Evolutionary conservation across 2,888 invertebrate species (phyloP).

Genomic region (Mamestra brassicae): DNA sequence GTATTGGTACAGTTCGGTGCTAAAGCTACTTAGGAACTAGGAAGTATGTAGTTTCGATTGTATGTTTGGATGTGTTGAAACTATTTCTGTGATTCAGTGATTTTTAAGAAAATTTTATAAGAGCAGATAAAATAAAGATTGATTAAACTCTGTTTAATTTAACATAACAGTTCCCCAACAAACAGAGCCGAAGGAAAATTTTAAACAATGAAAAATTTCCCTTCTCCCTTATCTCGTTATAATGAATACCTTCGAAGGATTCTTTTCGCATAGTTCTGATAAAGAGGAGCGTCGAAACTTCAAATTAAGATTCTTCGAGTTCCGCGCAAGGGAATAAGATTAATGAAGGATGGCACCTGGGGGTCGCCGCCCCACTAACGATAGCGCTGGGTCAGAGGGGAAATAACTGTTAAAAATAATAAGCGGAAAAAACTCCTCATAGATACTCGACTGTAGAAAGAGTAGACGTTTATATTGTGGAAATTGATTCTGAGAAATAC

Average conservation of each 20-base stretch:
- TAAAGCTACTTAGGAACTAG: constrained; percentile 23
- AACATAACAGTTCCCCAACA: constrained; percentile 32
- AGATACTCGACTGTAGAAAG: constrained; percentile 38
- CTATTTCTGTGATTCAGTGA: background rate
- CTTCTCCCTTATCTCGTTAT: constrained; percentile 80
- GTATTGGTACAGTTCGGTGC: constrained; percentile 40
- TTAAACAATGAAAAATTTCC: constrained; percentile 66
- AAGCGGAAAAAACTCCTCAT: constrained; percentile 73
- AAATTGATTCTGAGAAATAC: constrained; percentile 8
- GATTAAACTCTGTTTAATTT: constrained; percentile 20
- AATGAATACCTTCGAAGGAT: constrained; percentile 87
- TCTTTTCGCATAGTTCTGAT: constrained; percentile 90
- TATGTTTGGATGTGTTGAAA: constrained; percentile 24
- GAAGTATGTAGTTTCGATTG: constrained; percentile 9
- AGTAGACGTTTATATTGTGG: constrained; percentile 29
- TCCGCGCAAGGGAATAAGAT: constrained; percentile 87
- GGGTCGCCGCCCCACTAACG: constrained; percentile 81
- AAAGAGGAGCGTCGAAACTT: constrained; percentile 89
- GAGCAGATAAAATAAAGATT: background rate
- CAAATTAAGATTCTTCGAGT: constrained; percentile 91
- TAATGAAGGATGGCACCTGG: constrained; percentile 89
- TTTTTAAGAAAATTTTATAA: background rate
- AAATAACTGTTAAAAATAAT: constrained; percentile 84
- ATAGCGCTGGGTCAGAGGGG: constrained; percentile 78
- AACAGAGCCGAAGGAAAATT: constrained; percentile 55